phyloP scores from a whole-genome alignment of 2,888 invertebrate genomes.

The Himalopsyche japonica region DNA sequence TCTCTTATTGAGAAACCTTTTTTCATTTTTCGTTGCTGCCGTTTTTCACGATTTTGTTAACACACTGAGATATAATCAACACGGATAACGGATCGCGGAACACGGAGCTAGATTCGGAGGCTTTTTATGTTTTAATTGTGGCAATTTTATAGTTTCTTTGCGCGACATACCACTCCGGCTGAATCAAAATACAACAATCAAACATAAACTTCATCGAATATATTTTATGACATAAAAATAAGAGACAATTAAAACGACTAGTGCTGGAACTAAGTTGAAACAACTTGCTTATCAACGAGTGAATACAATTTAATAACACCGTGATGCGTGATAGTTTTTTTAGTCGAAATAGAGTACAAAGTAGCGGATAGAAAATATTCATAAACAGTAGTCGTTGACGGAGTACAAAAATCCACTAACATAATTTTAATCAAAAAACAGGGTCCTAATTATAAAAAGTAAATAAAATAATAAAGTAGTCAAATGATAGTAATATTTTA shows the following conservation, averaged over 20 bases:
- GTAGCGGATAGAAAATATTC: slow-evolving; percentile 5
- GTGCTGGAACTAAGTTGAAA: background rate
- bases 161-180: slow-evolving; percentile 8
- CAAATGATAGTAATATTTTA: background rate
- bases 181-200: background rate
- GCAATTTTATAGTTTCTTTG: slow-evolving; percentile 28
- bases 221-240: background rate
- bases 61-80: background rate
- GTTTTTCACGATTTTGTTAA: background rate
- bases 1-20: background rate
- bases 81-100: slow-evolving; percentile 8
- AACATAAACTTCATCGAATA: background rate
- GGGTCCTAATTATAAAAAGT: slow-evolving; percentile 22
- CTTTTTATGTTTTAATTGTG: slow-evolving; percentile 28
- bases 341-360: slow-evolving; percentile 30
- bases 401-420: slow-evolving; percentile 29
- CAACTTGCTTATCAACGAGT: background rate
- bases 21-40: background rate
- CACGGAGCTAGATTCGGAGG: slow-evolving; percentile 16
- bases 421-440: slow-evolving; percentile 19
- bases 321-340: slow-evolving; percentile 1
- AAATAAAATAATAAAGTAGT: slow-evolving; percentile 5
- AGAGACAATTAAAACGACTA: background rate
- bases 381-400: background rate
- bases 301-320: background rate